These are phyloP conservation scores for Myiothlypis chrysogaster DNA, from an alignment of 2,797 vertebrate species.

Conservation along the genomic window DNA sequence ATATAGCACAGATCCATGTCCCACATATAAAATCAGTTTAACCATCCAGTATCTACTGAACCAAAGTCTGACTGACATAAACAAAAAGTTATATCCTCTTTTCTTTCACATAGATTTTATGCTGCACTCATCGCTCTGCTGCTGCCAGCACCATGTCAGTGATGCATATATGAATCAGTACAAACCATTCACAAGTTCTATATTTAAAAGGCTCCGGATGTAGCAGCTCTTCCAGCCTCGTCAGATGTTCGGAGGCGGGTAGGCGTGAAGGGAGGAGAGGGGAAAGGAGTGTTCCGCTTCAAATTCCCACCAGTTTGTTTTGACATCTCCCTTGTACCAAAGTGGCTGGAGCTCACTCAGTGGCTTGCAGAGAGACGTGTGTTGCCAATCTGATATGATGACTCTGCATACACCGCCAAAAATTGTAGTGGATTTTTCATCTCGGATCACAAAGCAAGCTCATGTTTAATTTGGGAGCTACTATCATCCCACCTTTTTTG, in stretches of 20 bases:
- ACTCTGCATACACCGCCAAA: slow-evolving; percentile 71
- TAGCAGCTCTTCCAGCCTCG: slow-evolving; percentile 68
- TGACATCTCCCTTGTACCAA: slow-evolving; percentile 70
- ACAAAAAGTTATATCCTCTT: slow-evolving; percentile 53
- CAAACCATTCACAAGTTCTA: slow-evolving; percentile 69
- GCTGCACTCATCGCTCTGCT: slow-evolving; percentile 49
- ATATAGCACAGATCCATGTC: neutral
- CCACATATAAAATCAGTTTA: neutral
- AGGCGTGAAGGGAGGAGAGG: slow-evolving; percentile 65
- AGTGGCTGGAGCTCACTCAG: slow-evolving; percentile 61
- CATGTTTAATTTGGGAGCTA: slow-evolving; percentile 73
- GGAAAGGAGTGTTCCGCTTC: slow-evolving; percentile 63
- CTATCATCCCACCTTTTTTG: slow-evolving; percentile 54
- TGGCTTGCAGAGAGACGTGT: slow-evolving; percentile 56
- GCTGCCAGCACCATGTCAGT: slow-evolving; percentile 61
- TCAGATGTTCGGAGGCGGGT: slow-evolving; percentile 72
- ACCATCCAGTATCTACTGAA: neutral
- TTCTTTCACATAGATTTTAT: slow-evolving; percentile 52
- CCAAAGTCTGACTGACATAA: slow-evolving; percentile 58
- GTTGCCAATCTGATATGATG: slow-evolving; percentile 67
- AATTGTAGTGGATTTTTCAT: slow-evolving; percentile 62
- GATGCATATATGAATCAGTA: slow-evolving; percentile 70
- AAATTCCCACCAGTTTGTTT: slow-evolving; percentile 64
- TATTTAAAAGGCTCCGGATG: slow-evolving; percentile 69
- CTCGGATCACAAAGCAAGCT: slow-evolving; percentile 65